Evolutionary conservation across 2,797 vertebrate species (phyloP).

Genomic region (Astyanax mexicanus): DNA sequence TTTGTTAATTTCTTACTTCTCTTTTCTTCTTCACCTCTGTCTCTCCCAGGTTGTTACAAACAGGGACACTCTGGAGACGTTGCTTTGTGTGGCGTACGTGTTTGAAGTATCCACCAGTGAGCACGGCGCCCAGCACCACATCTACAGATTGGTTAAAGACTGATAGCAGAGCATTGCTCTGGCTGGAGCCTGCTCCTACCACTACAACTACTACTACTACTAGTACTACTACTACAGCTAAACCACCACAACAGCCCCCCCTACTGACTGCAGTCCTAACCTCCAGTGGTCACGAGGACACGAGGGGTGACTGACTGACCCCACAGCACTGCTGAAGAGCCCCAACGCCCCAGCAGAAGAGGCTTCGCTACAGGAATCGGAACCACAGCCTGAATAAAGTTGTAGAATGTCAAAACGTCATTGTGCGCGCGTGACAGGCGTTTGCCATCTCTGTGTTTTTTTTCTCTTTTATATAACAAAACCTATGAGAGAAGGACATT

Average conservation of each 20-base stretch:
- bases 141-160: conserved; percentile 92
- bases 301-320: conserved; percentile 13
- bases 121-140: conserved; percentile 91
- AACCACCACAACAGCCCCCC: conserved; percentile 58
- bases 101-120: conserved; percentile 92
- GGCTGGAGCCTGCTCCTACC: conserved; percentile 54
- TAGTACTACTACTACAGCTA: conserved; percentile 45
- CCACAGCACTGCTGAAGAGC: conserved; percentile 32
- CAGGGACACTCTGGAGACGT: conserved; percentile 89
- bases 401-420: conserved; percentile 51
- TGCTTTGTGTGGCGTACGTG: conserved; percentile 90
- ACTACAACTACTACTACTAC: conserved; percentile 57
- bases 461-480: conserved; percentile 69
- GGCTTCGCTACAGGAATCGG: conserved; percentile 46
- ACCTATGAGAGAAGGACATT: conserved; percentile 68
- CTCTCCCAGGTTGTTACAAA: conserved; percentile 86
- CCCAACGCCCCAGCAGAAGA: conserved; percentile 26
- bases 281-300: conserved; percentile 21
- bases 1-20: background rate
- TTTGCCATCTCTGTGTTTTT: conserved; percentile 49
- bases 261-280: conserved; percentile 41
- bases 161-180: conserved; percentile 66
- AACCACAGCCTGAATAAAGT: conserved; percentile 37
- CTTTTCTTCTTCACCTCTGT: background rate
- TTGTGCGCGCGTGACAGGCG: conserved; percentile 47